Percentiles rank a stretch among this genome's conserved stretches.
phyloP scores from a whole-genome alignment of 2,113 vertebrate species.

The Cichladusa arquata region DNA sequence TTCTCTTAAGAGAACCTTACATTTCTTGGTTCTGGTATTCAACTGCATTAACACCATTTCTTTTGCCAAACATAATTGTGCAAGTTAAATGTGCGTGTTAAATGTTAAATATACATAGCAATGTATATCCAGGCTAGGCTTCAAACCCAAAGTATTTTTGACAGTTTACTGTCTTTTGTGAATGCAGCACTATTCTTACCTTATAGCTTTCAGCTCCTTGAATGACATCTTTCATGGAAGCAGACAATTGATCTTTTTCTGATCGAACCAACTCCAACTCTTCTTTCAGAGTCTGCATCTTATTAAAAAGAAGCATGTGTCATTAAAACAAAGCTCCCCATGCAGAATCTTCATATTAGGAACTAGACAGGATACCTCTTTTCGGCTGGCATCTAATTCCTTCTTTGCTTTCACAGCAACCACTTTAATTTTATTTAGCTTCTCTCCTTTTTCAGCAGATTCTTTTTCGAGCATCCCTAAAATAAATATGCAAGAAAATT shows the following conservation, averaged over 20 bases:
- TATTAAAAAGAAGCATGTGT: neutral
- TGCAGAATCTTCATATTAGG: neutral
- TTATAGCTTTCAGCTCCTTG: conserved; percentile 93
- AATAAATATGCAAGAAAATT: conserved; percentile 4
- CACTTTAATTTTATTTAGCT: conserved; percentile 91
- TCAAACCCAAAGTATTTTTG: neutral
- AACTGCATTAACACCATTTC: neutral
- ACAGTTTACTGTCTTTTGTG: neutral
- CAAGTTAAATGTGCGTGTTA: neutral
- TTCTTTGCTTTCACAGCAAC: conserved; percentile 96
- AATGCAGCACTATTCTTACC: conserved; percentile 69
- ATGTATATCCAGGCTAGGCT: neutral
- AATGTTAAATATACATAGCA: neutral
- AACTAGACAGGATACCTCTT: conserved; percentile 81
- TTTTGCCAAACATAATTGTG: neutral
- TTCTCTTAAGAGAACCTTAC: neutral
- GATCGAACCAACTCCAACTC: conserved; percentile 79
- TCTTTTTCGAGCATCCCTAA: conserved; percentile 74
- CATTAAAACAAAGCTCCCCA: neutral
- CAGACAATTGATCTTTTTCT: conserved; percentile 82
- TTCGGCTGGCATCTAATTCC: conserved; percentile 87
- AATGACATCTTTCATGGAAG: conserved; percentile 90
- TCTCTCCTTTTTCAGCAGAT: conserved; percentile 85
- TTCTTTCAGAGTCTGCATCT: conserved; percentile 81
- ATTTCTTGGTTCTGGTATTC: neutral